These are phyloP conservation scores for Apamea epomidion DNA, from an alignment of 2,888 invertebrate species.

Conservation along the genomic window DNA sequence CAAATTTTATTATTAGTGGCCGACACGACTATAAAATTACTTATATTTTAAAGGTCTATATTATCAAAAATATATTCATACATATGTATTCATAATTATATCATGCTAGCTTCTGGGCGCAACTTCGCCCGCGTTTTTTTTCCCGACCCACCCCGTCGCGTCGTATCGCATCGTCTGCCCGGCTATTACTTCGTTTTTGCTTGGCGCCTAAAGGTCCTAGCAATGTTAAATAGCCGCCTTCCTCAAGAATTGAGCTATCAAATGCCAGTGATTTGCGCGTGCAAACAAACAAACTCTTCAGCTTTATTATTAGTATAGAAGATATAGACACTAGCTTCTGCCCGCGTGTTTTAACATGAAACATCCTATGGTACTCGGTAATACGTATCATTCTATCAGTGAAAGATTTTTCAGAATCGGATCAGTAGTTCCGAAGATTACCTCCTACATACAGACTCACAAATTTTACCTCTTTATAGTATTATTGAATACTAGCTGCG, in stretches of 20 bases:
- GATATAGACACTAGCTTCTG: not conserved
- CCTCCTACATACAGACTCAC: not conserved
- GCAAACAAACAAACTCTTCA: not conserved
- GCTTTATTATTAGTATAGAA: not conserved
- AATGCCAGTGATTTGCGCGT: not conserved
- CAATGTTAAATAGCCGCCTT: no score
- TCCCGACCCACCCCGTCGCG: not conserved
- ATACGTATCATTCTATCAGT: not conserved
- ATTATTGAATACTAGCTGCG: no score
- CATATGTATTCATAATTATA: not conserved
- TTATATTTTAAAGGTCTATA: not conserved
- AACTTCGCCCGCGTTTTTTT: not conserved
- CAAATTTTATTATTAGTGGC: conserved; percentile 29
- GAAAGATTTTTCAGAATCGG: not conserved
- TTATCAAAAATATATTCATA: not conserved
- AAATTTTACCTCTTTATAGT: not conserved
- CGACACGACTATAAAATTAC: conserved; percentile 13
- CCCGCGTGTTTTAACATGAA: not conserved
- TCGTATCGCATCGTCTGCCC: not conserved
- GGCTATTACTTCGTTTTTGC: not conserved
- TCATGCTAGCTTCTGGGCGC: not conserved
- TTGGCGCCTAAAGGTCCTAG: not conserved
- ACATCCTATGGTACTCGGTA: not conserved
- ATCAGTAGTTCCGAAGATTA: not conserved
- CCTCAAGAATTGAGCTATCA: not conserved